Base-by-base conservation (phyloP, 1,140 invertebrate genomes). In the Aphis craccivora region DNA sequence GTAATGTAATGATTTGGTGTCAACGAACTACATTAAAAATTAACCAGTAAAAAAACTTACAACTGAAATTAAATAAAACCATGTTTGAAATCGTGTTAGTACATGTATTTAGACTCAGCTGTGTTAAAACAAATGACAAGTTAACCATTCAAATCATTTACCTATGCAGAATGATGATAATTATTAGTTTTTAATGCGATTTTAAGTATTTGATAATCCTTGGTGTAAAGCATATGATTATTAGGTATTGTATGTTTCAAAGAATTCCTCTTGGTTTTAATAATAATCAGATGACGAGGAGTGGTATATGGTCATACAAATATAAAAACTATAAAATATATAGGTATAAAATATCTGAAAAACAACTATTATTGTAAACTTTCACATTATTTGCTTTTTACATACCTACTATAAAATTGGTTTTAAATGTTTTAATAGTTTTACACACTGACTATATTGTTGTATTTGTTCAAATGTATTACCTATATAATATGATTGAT, bases 21-120 rank as follows among this genome's bases (percentile, higher is more conserved):
- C 45, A 88, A 87, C 30, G 11, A 87, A 87, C 84, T 87, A 48
- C 60, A 76, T 30, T 87, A 5, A 87, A 87, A 87, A 87, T 43
- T 14, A 14, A 30, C 30, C 0, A 48, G 30, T 48, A 45, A 45
- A 86, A 30, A 18, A 48, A 18, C 37, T 51, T 51, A 35, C 1
- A 35, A 35, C 8, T 45, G 2, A 9, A 87, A 30, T 87, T 87
- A 43, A 87, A 45, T 48, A 48, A 87, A 48, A 83, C 25, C 20
- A 43, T 48, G 43, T 87, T 30, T 87, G 5, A 43, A 45, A 14
- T 45, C 11, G 2, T 30, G 23, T 51, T 18, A 51, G 48, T n/a
- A 48, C 14, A 1, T 30, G 0, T 87, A 87, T 87, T 87, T 87
- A 1, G 45, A 87, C 23, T 83, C 37, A 7, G 30, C 14, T 40